phyloP scores from a whole-genome alignment of 2,797 vertebrate species.

The Petrocephalus schoutedeni region DNA sequence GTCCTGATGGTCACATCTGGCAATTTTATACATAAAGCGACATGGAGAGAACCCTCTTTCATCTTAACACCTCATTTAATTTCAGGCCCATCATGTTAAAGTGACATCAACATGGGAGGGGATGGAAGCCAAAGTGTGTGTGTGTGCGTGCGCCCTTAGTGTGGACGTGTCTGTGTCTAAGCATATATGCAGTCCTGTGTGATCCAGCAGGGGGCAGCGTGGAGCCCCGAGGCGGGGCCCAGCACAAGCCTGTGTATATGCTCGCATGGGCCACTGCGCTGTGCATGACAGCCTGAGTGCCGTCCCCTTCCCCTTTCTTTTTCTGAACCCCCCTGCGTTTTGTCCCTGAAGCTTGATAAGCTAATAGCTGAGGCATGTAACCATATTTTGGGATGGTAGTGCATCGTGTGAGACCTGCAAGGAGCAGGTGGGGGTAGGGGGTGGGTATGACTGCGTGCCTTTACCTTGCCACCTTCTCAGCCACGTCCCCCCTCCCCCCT shows the following conservation, averaged over 20 bases:
- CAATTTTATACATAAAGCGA: neutral
- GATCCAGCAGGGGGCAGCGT: neutral
- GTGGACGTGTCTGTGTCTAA: constrained; percentile 34
- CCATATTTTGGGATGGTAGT: constrained; percentile 14
- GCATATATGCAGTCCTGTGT: constrained; percentile 44
- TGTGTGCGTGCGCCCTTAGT: neutral
- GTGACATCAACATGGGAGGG: neutral
- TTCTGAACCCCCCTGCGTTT: constrained; percentile 32
- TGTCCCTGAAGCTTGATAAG: constrained; percentile 38
- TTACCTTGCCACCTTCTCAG: constrained; percentile 14
- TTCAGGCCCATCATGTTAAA: neutral
- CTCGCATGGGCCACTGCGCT: constrained; percentile 64
- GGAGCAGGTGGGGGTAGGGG: constrained; percentile 36
- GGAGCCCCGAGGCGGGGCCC: constrained; percentile 39
- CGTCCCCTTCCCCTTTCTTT: neutral
- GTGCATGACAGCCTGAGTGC: constrained; percentile 56
- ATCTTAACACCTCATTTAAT: neutral
- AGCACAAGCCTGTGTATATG: constrained; percentile 53
- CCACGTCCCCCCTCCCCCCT: neutral
- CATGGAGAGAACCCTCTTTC: neutral
- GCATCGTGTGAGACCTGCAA: neutral
- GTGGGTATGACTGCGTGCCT: constrained; percentile 28
- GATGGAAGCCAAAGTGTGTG: constrained; percentile 24
- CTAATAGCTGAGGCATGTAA: constrained; percentile 33
- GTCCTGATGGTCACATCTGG: neutral